phyloP scores from a whole-genome alignment of 2,888 invertebrate genomes.

The Drosophila eohydei region DNA sequence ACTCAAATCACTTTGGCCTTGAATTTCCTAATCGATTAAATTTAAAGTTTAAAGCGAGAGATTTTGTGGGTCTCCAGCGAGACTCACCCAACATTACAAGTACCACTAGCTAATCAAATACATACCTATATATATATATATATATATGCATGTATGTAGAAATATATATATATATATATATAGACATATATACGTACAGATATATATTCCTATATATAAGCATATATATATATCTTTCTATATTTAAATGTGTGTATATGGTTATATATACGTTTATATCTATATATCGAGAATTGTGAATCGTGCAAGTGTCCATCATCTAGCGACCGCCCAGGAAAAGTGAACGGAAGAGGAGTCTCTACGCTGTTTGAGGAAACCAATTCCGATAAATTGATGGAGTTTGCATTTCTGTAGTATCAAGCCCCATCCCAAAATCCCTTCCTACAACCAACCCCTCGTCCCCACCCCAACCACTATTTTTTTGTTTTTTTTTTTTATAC shows the following conservation, averaged over 20 bases:
- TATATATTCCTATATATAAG: no score
- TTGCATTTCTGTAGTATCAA: slow-evolving; percentile 10
- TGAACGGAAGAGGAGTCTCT: neutral
- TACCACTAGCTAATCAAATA: neutral
- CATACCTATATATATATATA: neutral
- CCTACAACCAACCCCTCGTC: no score
- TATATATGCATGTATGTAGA: neutral
- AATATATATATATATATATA: neutral
- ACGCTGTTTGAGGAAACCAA: neutral
- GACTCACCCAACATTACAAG: slow-evolving; percentile 2
- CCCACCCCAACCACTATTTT: neutral
- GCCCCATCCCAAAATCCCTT: neutral
- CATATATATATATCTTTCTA: neutral
- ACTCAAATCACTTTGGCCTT: slow-evolving; percentile 32
- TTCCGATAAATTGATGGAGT: slow-evolving; percentile 26
- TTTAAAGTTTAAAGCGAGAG: slow-evolving; percentile 5
- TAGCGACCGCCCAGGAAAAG: neutral
- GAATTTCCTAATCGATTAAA: slow-evolving; percentile 8
- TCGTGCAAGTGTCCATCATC: neutral
- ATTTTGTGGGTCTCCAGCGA: slow-evolving; percentile 26
- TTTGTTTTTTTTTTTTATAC: slow-evolving; percentile 14
- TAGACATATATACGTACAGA: neutral
- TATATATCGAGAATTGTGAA: slow-evolving; percentile 1
- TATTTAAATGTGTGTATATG: slow-evolving; percentile 1
- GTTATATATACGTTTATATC: neutral